Base-by-base conservation (phyloP, 2,888 invertebrate genomes). In the Harpalus rubripes region DNA sequence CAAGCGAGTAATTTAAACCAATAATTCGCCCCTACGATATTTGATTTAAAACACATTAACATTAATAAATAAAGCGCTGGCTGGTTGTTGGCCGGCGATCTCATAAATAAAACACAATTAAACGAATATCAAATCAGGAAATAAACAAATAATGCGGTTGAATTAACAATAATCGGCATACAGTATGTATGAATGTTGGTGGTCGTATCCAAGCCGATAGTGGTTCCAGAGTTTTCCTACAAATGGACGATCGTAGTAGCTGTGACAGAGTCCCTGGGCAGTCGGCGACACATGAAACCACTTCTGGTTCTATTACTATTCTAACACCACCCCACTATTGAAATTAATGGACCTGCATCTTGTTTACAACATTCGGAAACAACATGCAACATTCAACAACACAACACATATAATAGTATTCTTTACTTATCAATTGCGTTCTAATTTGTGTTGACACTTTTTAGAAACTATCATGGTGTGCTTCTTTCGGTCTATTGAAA, bases 211-310 rank as follows among this genome's bases (percentile, higher is more conserved):
- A 41, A 74, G 6, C 26, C 22, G 74, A 15, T 18, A 41, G 81
- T 32, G 72, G n/a, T 82, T 15, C 16, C 16, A 41, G 58, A 58
- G 56, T 26, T 68, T 58, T 72, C 58, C 61, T 63, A 32, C 58
- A 82, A 82, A 82, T 82, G 82, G 82, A 82, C 32, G 56, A 58
- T 65, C 39, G 72, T 68, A 68, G 41, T 81, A 82, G 68, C 80
- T 78, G 72, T 83, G 52, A 68, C 86, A 85, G 85, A 85, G 85
- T 22, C 63, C 22, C 63, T 32, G 68, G 87, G 87, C 87, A 86
- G 87, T 86, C 87, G 86, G 87, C 32, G 85, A 87, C 87, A 87
- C 85, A 87, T 87, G 87, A 87, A 87, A 86, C 87, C 87, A 87
- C 87, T 87, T 87, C 86, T 86, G 74, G 80, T 79, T 84, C 72